Evolutionary conservation across 2,888 invertebrate species (phyloP).

Genomic region (Kryphioiulus occultus): DNA sequence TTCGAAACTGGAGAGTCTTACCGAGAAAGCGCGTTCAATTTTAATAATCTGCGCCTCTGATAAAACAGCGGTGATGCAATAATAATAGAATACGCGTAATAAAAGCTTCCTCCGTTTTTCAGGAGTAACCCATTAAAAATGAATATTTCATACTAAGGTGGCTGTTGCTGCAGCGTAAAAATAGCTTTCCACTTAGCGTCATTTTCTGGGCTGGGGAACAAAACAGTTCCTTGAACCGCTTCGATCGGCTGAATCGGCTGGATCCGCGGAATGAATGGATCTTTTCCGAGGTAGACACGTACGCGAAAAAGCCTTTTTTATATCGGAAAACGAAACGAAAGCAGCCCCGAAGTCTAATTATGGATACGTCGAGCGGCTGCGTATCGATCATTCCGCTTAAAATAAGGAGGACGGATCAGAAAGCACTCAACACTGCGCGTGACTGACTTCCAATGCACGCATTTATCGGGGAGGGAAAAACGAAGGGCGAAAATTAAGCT

Average conservation of each 20-base stretch:
- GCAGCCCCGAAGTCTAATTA: not conserved
- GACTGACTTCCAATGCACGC: not conserved
- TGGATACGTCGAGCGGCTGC: not conserved
- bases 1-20: not conserved
- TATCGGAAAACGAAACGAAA: not conserved
- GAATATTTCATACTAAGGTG: not conserved
- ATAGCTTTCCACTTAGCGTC: slow-evolving; percentile 4
- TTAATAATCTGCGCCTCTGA: not conserved
- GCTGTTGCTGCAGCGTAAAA: not conserved
- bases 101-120: not conserved
- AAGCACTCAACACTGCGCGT: not conserved
- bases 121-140: not conserved
- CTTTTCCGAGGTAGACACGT: not conserved
- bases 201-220: not conserved
- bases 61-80: not conserved
- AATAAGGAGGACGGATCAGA: not conserved
- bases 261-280: slow-evolving; percentile 1
- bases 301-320: not conserved
- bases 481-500: not conserved
- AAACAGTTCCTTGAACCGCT: not conserved
- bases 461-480: not conserved
- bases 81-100: not conserved
- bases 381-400: not conserved
- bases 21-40: not conserved
- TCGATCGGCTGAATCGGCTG: too few relatives aligned